Evolutionary conservation across 1,140 invertebrate species (phyloP).

Genomic region (Drosophila pachea): DNA sequence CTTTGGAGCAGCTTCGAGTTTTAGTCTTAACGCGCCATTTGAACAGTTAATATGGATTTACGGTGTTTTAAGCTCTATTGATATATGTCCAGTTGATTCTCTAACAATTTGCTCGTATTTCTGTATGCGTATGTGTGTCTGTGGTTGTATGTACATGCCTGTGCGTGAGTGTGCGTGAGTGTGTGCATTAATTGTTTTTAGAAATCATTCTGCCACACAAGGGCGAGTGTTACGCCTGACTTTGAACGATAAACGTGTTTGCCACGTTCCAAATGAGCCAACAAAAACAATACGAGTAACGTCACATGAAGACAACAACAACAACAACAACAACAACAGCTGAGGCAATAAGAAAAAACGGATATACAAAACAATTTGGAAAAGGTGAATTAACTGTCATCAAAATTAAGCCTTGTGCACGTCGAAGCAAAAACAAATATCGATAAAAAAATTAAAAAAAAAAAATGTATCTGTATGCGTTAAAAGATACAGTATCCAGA

Average conservation of each 20-base stretch:
- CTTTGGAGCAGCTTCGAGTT: conserved; percentile 5
- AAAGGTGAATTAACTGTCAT: conserved; percentile 56
- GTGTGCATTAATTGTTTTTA: too few species aligned
- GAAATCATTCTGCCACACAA: too few species aligned
- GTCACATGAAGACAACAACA: too few species aligned
- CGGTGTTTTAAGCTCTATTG: conserved; percentile 25
- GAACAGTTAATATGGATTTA: conserved; percentile 44
- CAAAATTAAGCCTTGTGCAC: too few species aligned
- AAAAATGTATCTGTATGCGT: too few species aligned
- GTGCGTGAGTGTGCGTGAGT: too few species aligned
- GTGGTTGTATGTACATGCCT: conserved; percentile 1
- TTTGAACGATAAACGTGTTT: conserved; percentile 43
- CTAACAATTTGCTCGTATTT: not conserved
- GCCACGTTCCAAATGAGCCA: conserved; percentile 21
- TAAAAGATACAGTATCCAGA: too few species aligned
- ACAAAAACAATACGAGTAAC: conserved; percentile 17
- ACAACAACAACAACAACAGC: too few species aligned
- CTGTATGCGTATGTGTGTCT: conserved; percentile 5
- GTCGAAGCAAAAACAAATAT: too few species aligned
- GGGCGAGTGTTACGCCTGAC: too few species aligned
- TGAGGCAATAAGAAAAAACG: too few species aligned
- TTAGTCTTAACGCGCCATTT: conserved; percentile 53
- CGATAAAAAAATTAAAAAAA: too few species aligned
- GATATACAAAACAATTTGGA: not conserved
- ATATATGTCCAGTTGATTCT: conserved; percentile 32